Evolutionary conservation across 1,140 invertebrate species (phyloP).

Genomic region (Carposina sasakii): DNA sequence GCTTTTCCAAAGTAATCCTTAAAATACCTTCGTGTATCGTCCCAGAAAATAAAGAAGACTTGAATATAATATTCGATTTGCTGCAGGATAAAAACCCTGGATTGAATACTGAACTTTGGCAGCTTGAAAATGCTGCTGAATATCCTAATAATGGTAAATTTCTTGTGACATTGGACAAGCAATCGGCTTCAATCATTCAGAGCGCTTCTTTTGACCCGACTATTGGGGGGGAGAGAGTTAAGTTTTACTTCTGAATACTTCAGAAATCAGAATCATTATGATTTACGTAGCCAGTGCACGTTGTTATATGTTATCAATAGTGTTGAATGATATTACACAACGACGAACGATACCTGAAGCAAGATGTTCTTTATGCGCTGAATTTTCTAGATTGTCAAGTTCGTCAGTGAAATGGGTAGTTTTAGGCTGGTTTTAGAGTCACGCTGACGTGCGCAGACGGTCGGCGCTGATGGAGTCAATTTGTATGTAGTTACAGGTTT

Average conservation of each 20-base stretch:
- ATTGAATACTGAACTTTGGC: constrained; percentile 53
- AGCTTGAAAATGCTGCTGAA: constrained; percentile 24
- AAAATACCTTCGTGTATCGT: constrained; percentile 43
- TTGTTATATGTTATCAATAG: too few relatives aligned
- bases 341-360: too few relatives aligned
- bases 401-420: too few relatives aligned
- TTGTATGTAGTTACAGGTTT: too few relatives aligned
- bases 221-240: constrained; percentile 43
- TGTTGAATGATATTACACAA: too few relatives aligned
- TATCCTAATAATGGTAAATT: constrained; percentile 42
- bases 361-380: too few relatives aligned
- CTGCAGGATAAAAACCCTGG: constrained; percentile 56
- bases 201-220: constrained; percentile 33
- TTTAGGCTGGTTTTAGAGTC: too few relatives aligned
- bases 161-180: constrained; percentile 41
- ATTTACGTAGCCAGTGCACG: too few relatives aligned
- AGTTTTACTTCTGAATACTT: constrained; percentile 41
- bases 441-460: too few relatives aligned
- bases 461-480: too few relatives aligned
- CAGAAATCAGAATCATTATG: too few relatives aligned
- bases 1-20: constrained; percentile 33
- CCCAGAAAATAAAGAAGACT: constrained; percentile 41
- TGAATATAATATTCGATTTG: constrained; percentile 51
- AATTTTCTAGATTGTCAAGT: too few relatives aligned
- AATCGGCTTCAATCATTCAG: constrained; percentile 40